Base-by-base conservation (phyloP, 2,888 invertebrate genomes). In the Argynnis bischoffii region DNA sequence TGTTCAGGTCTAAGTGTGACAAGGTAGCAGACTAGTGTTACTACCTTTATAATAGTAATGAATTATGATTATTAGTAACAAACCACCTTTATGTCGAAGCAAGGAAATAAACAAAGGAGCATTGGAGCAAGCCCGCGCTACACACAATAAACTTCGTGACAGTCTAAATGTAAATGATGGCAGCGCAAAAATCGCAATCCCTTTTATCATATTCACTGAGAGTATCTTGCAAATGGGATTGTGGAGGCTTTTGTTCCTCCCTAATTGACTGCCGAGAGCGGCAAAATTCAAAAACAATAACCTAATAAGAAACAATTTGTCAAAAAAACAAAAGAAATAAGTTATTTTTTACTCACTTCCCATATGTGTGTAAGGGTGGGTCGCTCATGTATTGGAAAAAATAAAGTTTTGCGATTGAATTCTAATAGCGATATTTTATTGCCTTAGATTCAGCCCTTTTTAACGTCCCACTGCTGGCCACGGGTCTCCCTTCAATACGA, bases 241-340 rank as follows among this genome's bases (percentile, higher is more conserved):
- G 60, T 16, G 51, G 60, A 50, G 26, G 51, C 60, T 61, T 61
- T 61, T 61, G 60, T 61, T 61, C 51, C 50, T 0, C 55, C 54
- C 21, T 65, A 69, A 69, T 69, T 63, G 67, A 64, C 66, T 71
- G 66, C 16, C 59, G 59, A 47, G 47, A 55, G 63, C 60, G 66
- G 64, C 59, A 55, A 68, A 69, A 56, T 66, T 71, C 67, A 60
- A 60, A 64, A 72, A 72, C 72, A 72, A 69, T 69, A 66, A 67
- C 65, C 60, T 53, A 64, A 70, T 70, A 66, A 72, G 72, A 69
- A 66, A 69, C 69, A 72, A 72, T 72, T 72, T 72, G 72, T 69
- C 67, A 63, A 55, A 46, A 26, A 57, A 69, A 67, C 63, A 67
- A 72, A 69, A 55, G 69, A 48, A 64, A 35, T 60, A 64, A 67